Evolutionary conservation across 2,113 vertebrate species (phyloP), one percentile per base, ranked within the genome.

Genomic region (Phycodurus eques): DNA sequence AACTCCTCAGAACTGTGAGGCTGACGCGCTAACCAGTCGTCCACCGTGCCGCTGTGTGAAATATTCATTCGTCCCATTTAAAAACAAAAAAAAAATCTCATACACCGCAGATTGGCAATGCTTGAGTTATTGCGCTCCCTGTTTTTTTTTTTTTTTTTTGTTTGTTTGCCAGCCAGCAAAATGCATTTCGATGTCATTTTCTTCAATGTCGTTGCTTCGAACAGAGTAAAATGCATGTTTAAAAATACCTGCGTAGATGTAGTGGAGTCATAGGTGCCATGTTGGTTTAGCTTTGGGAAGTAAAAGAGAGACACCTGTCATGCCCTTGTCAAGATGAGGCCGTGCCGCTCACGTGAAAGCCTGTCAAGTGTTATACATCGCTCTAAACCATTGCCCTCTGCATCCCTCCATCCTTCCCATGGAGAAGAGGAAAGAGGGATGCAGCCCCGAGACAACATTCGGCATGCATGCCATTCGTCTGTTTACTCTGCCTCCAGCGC

Each of bases 371-470:
- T 75, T 72, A 79, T 80, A 75, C 76, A 76, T 67, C 22, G 22
- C 73, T n/a, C 74, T 78, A 80, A 80, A 90, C 85, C 88, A 85
- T 89, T 87, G 86, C 83, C 79, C 82, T 84, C 77, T 72, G 72
- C 77, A 77, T 75, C 87, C 59, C 59, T 61, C 43, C 64, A 47
- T 47, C 64, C 19, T 66, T n/a, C 44, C 14, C 64, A 17, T 17
- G 64, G 44, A 20, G 63, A 39, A 20, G n/a, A 31, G 64, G 59
- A 61, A 17, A 31, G 59, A 84, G 88, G 81, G 79, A 86, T 80
- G 86, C 73, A 62, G 88, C 89, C 87, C 71, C 71, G 5, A 66
- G 44, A 66, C 43, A 27, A 66, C 64, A 66, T 66, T 66, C 85
- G 79, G 88, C 85, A 77, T 81, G 77, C 68, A 75, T 85, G 83